Percentiles rank a stretch among this genome's conserved stretches.
Evolutionary conservation across 1,140 invertebrate genomes (phyloP).

Genomic region (Bombus sylvicola): DNA sequence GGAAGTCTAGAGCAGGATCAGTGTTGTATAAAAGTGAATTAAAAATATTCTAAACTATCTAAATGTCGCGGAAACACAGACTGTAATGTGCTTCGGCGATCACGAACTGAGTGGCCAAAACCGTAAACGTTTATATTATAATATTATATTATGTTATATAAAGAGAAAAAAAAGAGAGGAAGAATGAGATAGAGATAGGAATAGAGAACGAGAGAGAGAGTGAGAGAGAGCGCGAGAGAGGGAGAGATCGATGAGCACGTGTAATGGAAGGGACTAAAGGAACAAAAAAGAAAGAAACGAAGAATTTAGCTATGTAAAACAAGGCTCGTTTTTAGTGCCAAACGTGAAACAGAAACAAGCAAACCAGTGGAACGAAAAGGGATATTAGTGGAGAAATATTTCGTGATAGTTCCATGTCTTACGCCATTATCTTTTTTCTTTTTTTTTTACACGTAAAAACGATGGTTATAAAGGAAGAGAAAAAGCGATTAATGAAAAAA

Average conservation of each 20-base stretch:
- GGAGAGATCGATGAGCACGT: slow-evolving; percentile 16
- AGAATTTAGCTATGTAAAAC: slow-evolving; percentile 53
- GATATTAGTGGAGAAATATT: slow-evolving; percentile 54
- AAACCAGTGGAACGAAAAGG: slow-evolving; percentile 45
- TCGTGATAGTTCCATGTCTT: slow-evolving; percentile 67
- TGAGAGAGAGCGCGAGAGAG: slow-evolving; percentile 52
- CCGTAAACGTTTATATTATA: slow-evolving; percentile 81
- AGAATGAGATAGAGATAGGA: slow-evolving; percentile 32
- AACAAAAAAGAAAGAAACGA: slow-evolving; percentile 2
- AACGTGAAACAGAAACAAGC: slow-evolving; percentile 69
- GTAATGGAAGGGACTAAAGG: slow-evolving; percentile 37
- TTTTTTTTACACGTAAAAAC: slow-evolving; percentile 63
- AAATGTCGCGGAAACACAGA: slow-evolving; percentile 78
- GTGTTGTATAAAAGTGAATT: slow-evolving; percentile 82
- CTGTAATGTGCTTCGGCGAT: slow-evolving; percentile 79
- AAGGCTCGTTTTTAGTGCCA: slow-evolving; percentile 79
- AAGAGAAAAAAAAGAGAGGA: slow-evolving; percentile 53
- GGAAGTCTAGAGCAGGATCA: slow-evolving; percentile 60
- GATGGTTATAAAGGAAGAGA: neutral
- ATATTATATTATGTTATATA: slow-evolving; percentile 80
- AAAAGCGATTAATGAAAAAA: slow-evolving; percentile 29
- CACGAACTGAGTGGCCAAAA: slow-evolving; percentile 82
- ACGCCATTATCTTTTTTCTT: slow-evolving; percentile 63
- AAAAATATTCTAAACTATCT: slow-evolving; percentile 79
- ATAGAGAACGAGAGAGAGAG: slow-evolving; percentile 49